phyloP scores from a whole-genome alignment of 2,888 invertebrate species.

The Bombylius discolor region DNA sequence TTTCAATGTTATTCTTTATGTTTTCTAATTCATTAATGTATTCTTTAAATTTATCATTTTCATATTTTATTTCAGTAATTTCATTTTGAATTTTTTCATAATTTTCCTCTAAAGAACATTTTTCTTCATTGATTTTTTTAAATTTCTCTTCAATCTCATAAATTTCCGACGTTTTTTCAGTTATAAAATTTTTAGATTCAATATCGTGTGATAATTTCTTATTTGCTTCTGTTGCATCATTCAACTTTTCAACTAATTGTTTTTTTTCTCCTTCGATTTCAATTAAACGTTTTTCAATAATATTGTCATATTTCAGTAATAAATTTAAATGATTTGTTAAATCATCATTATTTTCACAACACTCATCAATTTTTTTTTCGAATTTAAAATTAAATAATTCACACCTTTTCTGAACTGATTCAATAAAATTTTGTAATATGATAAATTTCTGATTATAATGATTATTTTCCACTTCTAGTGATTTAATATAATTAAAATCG shows the following conservation, averaged over 20 bases:
- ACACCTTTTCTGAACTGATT: constrained; percentile 46
- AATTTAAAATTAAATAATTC: constrained; percentile 48
- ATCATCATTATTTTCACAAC: constrained; percentile 48
- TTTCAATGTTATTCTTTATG: constrained; percentile 24
- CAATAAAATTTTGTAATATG: constrained; percentile 52
- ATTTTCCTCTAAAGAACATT: constrained; percentile 41
- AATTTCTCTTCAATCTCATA: constrained; percentile 37
- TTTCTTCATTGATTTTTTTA: constrained; percentile 24
- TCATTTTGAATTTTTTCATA: constrained; percentile 46
- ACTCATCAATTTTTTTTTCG: constrained; percentile 46
- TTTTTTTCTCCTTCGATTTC: constrained; percentile 42
- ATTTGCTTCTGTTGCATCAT: constrained; percentile 16
- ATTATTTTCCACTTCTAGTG: constrained; percentile 2
- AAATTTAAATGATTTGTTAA: constrained; percentile 48
- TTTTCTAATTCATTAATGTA: constrained; percentile 26
- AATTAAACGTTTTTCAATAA: constrained; percentile 46
- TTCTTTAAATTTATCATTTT: constrained; percentile 34
- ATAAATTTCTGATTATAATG: constrained; percentile 45
- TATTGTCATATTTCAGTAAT: constrained; percentile 49
- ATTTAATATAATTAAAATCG: constrained; percentile 49
- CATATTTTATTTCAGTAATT: constrained; percentile 42
- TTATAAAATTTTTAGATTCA: too few relatives aligned
- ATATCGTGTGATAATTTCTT: too few relatives aligned
- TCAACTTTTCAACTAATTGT: constrained; percentile 36
- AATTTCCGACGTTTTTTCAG: constrained; percentile 24